phyloP scores from a whole-genome alignment of 2,888 invertebrate species.

The Serrognathus titanus region DNA sequence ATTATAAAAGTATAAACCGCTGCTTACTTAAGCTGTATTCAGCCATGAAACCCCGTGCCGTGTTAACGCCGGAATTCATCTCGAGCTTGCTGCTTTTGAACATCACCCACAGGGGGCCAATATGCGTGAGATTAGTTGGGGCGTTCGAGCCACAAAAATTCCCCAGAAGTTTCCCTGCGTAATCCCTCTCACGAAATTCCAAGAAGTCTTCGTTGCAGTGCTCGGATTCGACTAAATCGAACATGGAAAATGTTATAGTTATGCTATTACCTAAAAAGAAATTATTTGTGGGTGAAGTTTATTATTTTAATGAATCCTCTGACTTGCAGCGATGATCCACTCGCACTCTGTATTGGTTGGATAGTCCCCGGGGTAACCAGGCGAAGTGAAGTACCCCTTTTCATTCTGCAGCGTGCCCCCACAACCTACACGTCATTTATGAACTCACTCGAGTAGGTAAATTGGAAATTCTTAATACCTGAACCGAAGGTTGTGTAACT shows the following conservation, averaged over 20 bases:
- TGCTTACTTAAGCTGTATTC: conserved; percentile 65
- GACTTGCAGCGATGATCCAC: conserved; percentile 68
- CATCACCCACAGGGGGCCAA: conserved; percentile 65
- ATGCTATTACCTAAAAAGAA: conserved; percentile 63
- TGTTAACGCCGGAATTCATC: conserved; percentile 46
- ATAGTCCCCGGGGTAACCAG: conserved; percentile 70
- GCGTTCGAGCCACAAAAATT: conserved; percentile 68
- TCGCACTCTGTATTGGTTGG: conserved; percentile 67
- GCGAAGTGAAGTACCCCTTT: conserved; percentile 65
- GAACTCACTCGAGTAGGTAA: background rate
- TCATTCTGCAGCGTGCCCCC: conserved; percentile 62
- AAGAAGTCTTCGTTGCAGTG: conserved; percentile 82
- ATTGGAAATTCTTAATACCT: conserved; percentile 4
- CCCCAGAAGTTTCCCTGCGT: conserved; percentile 64
- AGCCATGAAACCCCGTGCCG: conserved; percentile 70
- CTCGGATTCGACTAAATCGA: conserved; percentile 68
- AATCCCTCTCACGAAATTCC: conserved; percentile 70
- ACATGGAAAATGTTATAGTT: conserved; percentile 61
- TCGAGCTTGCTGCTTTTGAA: conserved; percentile 63
- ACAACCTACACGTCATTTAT: conserved; percentile 54
- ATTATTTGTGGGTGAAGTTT: conserved; percentile 20
- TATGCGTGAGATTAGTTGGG: conserved; percentile 60
- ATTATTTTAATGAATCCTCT: conserved; percentile 41
- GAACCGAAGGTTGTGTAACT: conserved; percentile 45
- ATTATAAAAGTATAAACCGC: conserved; percentile 22